Base-by-base conservation (phyloP, 2,797 vertebrate species). In the Crenichthys baileyi region DNA sequence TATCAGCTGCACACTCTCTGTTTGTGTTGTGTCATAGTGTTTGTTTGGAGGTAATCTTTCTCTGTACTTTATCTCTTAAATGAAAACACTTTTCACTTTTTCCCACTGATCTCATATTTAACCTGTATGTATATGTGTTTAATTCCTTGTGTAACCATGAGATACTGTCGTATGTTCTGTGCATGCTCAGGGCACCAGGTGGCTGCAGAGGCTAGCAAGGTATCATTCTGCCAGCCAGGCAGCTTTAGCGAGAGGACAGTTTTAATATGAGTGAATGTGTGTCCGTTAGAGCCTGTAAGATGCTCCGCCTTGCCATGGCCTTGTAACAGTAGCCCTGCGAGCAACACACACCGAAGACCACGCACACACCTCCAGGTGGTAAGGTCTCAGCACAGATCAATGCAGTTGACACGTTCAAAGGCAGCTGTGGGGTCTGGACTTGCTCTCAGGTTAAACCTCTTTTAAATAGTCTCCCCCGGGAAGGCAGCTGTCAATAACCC, bases 401-500 rank as follows among this genome's bases (percentile, higher is more conserved):
- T 97, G 95, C 94, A 94, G 93, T 97, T 96, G 96, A 96, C 95
- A 97, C 96, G 96, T 97, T 97, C 96, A 97, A 96, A 97, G 96
- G 95, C 88, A 84, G 81, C 93, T 89, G 90, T 90, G 91, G 95
- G 96, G 94, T 95, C 92, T 93, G 91, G 93, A 96, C 95, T 96
- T 97, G 95, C 95, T 97, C 95, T 94, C 91, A 95, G 96, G 96
- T 97, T 98, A 97, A 98, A 97, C 95, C 96, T 97, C 92, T 94
- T 96, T 97, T 95, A 97, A 97, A 96, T 97, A 96, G 96, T 94
- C 94, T 97, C 96, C 96, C 95, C 82, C 90, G 95, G 95, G 96
- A 96, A 94, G 95, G 94, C 93, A 93, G 91, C 96, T 96, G 96
- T 98, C 97, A 98, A 96, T 97, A 97, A 96, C 96, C 95, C 90